Base-by-base conservation (phyloP, 2,888 invertebrate genomes). In the Miltochrista miniata region DNA sequence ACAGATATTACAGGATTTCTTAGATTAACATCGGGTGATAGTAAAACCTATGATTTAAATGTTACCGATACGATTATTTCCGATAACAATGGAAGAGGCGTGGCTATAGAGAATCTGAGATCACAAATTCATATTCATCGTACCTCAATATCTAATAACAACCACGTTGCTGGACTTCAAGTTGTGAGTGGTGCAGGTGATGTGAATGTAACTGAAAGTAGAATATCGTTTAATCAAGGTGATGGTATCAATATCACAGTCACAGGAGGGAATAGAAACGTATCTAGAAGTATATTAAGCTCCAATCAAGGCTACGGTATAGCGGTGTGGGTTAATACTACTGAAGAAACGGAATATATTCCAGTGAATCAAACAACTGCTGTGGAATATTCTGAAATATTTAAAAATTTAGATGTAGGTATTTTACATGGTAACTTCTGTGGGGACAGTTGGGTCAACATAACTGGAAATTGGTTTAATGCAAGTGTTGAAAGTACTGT, bases 211-310 rank as follows among this genome's bases (percentile, higher is more conserved):
- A 98, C 99, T 14, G 95, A 96, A 68, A 97, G 98, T 60, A 93
- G 95, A 69, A 95, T 99, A 62, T 96, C 96, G 13, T 96, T 97
- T 67, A 99, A 99, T 80, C 94, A 95, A 74, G 98, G 98, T 1
- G 98, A 98, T 73, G 99, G 99, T 0, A 93, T 99, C 9, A 99
- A 99, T 81, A 95, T 99, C 10, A 98, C 98, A 0, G 97, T 97
- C 55, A 96, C 97, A 2, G 99, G 99, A 0, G 99, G 99, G 0
- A 96, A 96, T 68, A 93, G 98, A 58, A 98, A 99, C 74, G 93
- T 99, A 54, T 98, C 99, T 10, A 93, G 95, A 65, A 96, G 97
- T 39, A 95, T 94, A 24, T 89, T 99, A 18, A 96, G 95, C 45
- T 96, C 96, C 0, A 99, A 99, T 83, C 93, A 93, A 59, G 97